Conservation (phyloP, 2,113 vertebrate genomes). For the Cariama cristata region DNA sequence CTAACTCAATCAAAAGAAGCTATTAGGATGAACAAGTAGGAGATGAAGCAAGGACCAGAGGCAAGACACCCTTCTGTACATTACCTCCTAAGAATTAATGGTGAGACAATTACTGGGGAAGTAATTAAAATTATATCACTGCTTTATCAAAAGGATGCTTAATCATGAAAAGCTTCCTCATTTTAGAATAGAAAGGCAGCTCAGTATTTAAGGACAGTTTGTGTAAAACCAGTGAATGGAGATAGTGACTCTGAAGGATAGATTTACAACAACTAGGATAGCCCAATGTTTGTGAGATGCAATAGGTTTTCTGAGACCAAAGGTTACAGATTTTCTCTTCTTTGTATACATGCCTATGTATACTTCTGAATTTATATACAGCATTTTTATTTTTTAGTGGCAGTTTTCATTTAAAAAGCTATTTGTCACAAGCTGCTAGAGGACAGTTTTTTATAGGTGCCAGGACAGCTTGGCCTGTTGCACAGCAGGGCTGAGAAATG, state of each 20-base stretch:
- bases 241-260: background rate
- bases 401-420: background rate
- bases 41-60: background rate
- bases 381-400: background rate
- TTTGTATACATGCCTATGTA: background rate
- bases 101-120: background rate
- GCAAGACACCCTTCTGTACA: background rate
- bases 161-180: background rate
- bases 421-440: background rate
- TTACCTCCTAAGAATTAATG: background rate
- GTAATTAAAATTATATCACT: background rate
- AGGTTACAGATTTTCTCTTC: background rate
- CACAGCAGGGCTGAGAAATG: background rate
- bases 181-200: background rate
- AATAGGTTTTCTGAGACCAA: background rate
- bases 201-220: background rate
- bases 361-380: background rate
- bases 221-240: background rate
- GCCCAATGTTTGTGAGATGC: background rate
- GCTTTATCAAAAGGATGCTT: background rate
- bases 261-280: background rate
- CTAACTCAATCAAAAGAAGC: background rate
- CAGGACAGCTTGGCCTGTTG: background rate
- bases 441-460: background rate
- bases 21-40: constrained; percentile 8